Evolutionary conservation across 2,888 invertebrate species (phyloP).

Genomic region (Agrochola litura): DNA sequence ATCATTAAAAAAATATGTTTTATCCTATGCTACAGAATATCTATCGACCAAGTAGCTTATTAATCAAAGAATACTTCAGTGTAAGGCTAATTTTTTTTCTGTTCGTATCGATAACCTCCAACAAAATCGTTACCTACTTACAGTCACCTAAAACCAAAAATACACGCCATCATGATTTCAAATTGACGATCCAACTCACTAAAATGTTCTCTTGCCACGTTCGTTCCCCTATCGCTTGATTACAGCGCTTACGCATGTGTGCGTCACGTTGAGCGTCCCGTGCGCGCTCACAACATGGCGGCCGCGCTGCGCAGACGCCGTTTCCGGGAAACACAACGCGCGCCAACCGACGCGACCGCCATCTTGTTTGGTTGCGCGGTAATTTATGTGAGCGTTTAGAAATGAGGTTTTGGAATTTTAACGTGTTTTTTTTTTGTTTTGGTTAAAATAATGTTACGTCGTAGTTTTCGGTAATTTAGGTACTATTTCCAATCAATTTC

Average conservation of each 20-base stretch:
- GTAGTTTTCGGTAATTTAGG: neutral
- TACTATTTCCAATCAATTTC: neutral
- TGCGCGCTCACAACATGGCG: constrained; percentile 67
- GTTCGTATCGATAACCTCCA: neutral
- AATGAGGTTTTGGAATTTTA: constrained; percentile 28
- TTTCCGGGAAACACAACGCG: constrained; percentile 79
- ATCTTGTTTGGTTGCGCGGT: constrained; percentile 47
- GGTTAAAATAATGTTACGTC: neutral
- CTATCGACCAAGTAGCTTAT: neutral
- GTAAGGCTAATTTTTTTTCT: neutral
- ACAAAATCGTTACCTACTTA: neutral
- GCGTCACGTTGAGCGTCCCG: constrained; percentile 55
- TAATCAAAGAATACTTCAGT: neutral
- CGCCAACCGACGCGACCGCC: constrained; percentile 68
- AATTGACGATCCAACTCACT: constrained; percentile 13
- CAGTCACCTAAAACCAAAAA: neutral
- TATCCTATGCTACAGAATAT: neutral
- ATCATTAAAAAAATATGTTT: neutral
- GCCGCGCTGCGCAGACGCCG: constrained; percentile 66
- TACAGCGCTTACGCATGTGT: constrained; percentile 41
- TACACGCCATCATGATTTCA: constrained; percentile 1
- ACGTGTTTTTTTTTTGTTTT: neutral
- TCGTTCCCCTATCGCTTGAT: constrained; percentile 51
- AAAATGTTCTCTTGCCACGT: constrained; percentile 39
- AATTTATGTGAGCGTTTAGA: constrained; percentile 40